Evolutionary conservation across 2,888 invertebrate genomes (phyloP).

Genomic region (Liopterus haemorrhoidalis): DNA sequence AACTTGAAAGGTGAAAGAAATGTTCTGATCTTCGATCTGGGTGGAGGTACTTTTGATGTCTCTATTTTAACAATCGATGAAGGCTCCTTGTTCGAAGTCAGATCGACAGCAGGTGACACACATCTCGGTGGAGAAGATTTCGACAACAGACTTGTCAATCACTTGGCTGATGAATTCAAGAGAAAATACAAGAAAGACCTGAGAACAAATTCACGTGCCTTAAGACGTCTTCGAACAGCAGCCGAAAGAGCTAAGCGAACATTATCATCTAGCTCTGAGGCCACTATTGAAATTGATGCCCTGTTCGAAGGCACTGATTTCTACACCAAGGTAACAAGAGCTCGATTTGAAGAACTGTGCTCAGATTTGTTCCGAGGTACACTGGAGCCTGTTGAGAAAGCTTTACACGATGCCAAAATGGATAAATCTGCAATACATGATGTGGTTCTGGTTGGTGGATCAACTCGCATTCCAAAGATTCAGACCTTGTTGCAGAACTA

Average conservation of each 20-base stretch:
- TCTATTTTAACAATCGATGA: constrained; percentile 62
- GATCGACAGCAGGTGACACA: constrained; percentile 51
- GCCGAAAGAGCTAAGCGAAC: constrained; percentile 75
- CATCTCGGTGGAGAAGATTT: constrained; percentile 48
- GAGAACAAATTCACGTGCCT: constrained; percentile 56
- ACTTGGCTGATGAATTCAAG: constrained; percentile 66
- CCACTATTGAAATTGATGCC: constrained; percentile 69
- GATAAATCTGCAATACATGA: constrained; percentile 72
- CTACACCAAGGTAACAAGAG: constrained; percentile 65
- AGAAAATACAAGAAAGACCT: constrained; percentile 67
- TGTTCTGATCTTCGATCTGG: constrained; percentile 53
- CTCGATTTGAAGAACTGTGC: constrained; percentile 70
- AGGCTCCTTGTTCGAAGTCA: constrained; percentile 51
- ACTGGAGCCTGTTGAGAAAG: constrained; percentile 66
- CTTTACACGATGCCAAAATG: constrained; percentile 68
- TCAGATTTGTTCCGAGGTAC: constrained; percentile 65
- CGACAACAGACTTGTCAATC: constrained; percentile 59
- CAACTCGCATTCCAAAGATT: constrained; percentile 73
- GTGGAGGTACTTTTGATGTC: constrained; percentile 61
- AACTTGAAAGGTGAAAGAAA: constrained; percentile 43
- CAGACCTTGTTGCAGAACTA: constrained; percentile 68
- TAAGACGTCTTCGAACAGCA: constrained; percentile 65
- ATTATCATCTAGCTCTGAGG: constrained; percentile 69
- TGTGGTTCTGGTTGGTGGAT: constrained; percentile 78
- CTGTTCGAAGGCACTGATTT: constrained; percentile 67